A percentile compares a stretch with the other conserved stretches of the same genome.
These are phyloP conservation scores for Boloria selene DNA, from an alignment of 2,888 invertebrate species.

Conservation along the genomic window DNA sequence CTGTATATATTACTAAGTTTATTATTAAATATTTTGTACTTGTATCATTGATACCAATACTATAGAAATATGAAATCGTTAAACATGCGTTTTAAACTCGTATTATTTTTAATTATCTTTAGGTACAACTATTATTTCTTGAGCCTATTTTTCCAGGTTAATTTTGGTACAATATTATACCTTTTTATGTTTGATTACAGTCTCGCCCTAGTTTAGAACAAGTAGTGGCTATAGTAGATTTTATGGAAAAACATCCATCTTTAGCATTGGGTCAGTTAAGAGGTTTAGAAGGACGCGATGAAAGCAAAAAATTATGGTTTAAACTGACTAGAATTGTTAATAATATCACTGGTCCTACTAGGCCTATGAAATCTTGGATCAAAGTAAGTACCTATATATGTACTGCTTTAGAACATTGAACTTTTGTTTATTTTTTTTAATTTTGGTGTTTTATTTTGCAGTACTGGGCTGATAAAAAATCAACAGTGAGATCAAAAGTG, in stretches of 20 bases:
- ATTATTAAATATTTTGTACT: background rate
- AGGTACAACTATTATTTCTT: background rate
- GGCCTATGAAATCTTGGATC: conserved; percentile 76
- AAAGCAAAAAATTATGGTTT: conserved; percentile 72
- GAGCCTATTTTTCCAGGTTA: background rate
- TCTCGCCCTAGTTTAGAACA: conserved; percentile 73
- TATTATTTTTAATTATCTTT: background rate
- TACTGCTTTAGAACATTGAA: too few relatives aligned
- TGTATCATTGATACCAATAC: background rate
- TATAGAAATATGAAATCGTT: background rate
- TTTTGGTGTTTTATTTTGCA: conserved; percentile 45
- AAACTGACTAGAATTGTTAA: conserved; percentile 67
- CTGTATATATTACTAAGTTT: conserved; percentile 12
- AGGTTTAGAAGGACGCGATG: conserved; percentile 69
- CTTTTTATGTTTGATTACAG: conserved; percentile 44
- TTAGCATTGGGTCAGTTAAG: conserved; percentile 65
- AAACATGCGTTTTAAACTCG: background rate
- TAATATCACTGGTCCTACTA: conserved; percentile 64
- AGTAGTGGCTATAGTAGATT: conserved; percentile 70
- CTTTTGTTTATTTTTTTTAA: conserved; percentile 30
- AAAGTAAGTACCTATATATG: conserved; percentile 67
- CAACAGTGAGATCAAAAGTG: conserved; percentile 70
- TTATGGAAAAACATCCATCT: conserved; percentile 71
- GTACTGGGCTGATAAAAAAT: conserved; percentile 79
- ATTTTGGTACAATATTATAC: background rate